phyloP scores from a whole-genome alignment of 2,797 vertebrate species.

The Parauchenoglanis punctatus region DNA sequence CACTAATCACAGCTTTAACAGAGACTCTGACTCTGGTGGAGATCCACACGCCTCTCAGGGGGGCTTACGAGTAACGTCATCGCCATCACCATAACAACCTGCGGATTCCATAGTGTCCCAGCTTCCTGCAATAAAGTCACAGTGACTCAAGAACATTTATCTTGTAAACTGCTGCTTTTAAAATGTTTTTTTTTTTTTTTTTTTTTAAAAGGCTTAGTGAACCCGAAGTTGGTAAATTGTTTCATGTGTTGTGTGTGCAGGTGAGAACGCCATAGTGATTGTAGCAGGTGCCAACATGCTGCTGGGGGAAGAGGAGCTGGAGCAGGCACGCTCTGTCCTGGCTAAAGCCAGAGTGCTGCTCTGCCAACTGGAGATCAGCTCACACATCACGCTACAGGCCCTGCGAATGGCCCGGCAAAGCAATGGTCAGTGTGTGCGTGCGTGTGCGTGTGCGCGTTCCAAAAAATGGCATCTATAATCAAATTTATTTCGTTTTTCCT shows the following conservation, averaged over 20 bases:
- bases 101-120: constrained; percentile 13
- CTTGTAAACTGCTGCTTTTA: constrained; percentile 1
- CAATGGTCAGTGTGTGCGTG: constrained; percentile 78
- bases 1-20: constrained; percentile 46
- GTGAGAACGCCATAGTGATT: constrained; percentile 94
- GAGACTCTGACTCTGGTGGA: constrained; percentile 18
- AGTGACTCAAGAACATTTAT: constrained; percentile 28
- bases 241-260: constrained; percentile 66
- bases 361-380: constrained; percentile 91
- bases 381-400: constrained; percentile 83
- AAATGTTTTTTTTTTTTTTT: not conserved
- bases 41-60: constrained; percentile 19
- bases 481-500: not conserved
- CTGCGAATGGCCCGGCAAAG: constrained; percentile 82
- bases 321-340: constrained; percentile 75
- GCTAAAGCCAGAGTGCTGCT: constrained; percentile 83
- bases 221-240: not conserved
- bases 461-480: not conserved
- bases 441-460: not conserved
- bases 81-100: constrained; percentile 48
- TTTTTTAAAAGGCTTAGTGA: not conserved
- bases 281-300: constrained; percentile 94
- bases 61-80: constrained; percentile 36
- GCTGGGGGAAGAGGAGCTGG: constrained; percentile 82
- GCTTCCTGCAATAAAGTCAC: constrained; percentile 43